Base-by-base conservation (phyloP, 30 jellyfish, hydroid and myxozoan species). In the Clytia hemisphaerica region DNA sequence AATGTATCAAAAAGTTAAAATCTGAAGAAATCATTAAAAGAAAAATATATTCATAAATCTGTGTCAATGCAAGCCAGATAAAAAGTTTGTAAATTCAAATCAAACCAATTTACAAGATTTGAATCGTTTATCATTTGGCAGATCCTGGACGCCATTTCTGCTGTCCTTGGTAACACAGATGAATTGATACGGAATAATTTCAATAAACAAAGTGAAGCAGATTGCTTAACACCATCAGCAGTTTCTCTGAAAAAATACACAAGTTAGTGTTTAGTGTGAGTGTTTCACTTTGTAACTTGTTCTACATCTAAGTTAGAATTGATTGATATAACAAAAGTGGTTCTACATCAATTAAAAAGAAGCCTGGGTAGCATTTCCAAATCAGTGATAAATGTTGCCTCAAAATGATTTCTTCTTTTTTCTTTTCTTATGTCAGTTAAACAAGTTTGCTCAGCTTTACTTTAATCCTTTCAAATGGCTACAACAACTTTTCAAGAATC, bases 91-190 rank as follows among this genome's bases (percentile, higher is more conserved):
- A n/a, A n/a, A n/a, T n/a, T n/a, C n/a, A n/a, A n/a, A n/a, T n/a
- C n/a, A n/a, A 19, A 45, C 2, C n/a, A 19, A 28, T 88, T 78
- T 61, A 86, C 96, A 61, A 86, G 49, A 61, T 86, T 86, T 19
- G 96, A 84, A 51, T 86, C 96, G 67, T 86, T 86, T 15, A 86
- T 75, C 96, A 86, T 86, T 76, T 86, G 96, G 63, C 96, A 86
- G 30, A 86, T 86, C 61, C 96, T 77, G 25, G 96, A 86, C 9
- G 96, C 93, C 96, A 84, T 77, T 72, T 86, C 96, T 3, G 93
- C 82, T 15, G 94, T 71, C 42, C 89, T 49, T 50, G 93, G 96
- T 19, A 86, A 68, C 51, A 86, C 93, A 38, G 75, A 50, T 26
- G 65, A 68, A 45, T 54, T 78, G 32, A 86, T 78, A 45, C 96